Evolutionary conservation across 2,888 invertebrate genomes (phyloP), one percentile per base, ranked within the genome.

Genomic region (Nephrotoma guestfalica): DNA sequence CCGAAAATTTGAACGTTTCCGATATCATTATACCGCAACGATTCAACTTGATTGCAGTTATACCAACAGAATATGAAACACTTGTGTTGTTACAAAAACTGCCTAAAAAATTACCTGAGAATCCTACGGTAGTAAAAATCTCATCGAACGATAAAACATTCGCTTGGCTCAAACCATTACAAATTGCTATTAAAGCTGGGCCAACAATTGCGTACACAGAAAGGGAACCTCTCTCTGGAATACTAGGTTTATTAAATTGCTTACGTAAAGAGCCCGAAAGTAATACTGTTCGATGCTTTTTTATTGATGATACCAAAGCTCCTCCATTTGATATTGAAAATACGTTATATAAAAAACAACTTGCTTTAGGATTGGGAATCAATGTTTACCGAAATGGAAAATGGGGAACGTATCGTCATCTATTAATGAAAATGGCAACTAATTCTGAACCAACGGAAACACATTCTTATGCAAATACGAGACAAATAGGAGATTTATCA

Each of bases 191-290:
- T 0, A 86, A 87, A 41, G 90, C 89, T 86, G 89, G 88, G 9
- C 87, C 89, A 0, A 45, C 47, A 11, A 89, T 95, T 0, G 92
- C 96, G 0, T 90, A 96, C 18, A 92, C 94, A 0, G 94, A 95
- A 90, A 93, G 94, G 88, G 94, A 95, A 87, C 92, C 93, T 2
- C 92, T 94, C 6, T 96, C 93, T 90, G 99, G 99, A 13, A 92
- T 98, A 0, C 90, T 97, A 30, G 99, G 99, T n/a, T 91, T 98
- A 87, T 94, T 96, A 0, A 97, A 97, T 89, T 98, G 98, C 90
- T 90, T 99, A 41, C 93, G 96, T 87, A 95, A 93, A 88, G 98
- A 98, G 89, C 94, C 95, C 0, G 95, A 95, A 88, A 96, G 96
- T 85, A 93, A 94, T 88, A 90, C 93, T 0, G 92, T 94, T 0